A percentile compares a stretch with the other conserved stretches of the same genome.
Evolutionary conservation across 2,113 vertebrate genomes (phyloP).

Genomic region (Vidua chalybeata): DNA sequence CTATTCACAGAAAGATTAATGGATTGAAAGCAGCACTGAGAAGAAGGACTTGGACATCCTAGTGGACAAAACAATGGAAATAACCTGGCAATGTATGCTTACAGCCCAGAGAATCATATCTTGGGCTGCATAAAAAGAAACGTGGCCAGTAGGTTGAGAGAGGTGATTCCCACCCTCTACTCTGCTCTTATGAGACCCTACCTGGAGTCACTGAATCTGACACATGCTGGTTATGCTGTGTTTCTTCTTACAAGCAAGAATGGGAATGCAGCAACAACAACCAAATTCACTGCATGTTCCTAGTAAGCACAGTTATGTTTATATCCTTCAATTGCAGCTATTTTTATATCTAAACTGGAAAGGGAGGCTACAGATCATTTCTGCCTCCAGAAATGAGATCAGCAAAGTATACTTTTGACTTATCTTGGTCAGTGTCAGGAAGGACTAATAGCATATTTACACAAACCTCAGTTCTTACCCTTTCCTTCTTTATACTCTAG

Average conservation of each 20-base stretch:
- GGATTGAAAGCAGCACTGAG: not conserved
- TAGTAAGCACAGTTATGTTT: not conserved
- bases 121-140: not conserved
- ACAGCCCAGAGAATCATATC: not conserved
- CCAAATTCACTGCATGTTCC: not conserved
- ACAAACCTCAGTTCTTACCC: not conserved
- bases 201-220: not conserved
- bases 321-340: not conserved
- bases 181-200: rapidly evolving
- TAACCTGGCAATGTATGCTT: rapidly evolving
- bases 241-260: not conserved
- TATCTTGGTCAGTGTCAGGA: not conserved
- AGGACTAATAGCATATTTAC: not conserved
- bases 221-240: not conserved
- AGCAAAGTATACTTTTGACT: not conserved
- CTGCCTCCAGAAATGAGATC: not conserved
- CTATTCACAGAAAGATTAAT: rapidly evolving
- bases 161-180: not conserved
- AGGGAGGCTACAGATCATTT: not conserved
- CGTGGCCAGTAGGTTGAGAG: rapidly evolving
- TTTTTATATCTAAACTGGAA: not conserved
- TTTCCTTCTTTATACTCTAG: not conserved
- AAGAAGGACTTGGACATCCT: not conserved
- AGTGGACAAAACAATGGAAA: not conserved
- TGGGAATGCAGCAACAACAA: rapidly evolving